phyloP scores from a whole-genome alignment of 1,140 invertebrate species.

The Ephestia elutella region DNA sequence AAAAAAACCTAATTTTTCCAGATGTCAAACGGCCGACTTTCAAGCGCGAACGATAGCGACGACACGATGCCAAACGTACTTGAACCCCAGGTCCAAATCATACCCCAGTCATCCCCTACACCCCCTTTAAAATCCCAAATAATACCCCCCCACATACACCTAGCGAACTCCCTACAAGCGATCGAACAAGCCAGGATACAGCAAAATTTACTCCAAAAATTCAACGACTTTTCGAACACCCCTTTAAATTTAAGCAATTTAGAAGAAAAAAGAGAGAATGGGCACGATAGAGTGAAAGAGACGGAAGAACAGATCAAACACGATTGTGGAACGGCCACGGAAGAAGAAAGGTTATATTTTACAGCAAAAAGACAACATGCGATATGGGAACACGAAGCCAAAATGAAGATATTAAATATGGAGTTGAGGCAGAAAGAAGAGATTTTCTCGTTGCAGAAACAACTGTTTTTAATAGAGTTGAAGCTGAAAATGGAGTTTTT shows the following conservation, averaged over 20 bases:
- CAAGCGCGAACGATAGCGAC: slow-evolving; percentile 67
- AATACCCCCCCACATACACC: slow-evolving; percentile 37
- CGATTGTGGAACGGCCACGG: slow-evolving; percentile 48
- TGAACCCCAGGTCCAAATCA: slow-evolving; percentile 63
- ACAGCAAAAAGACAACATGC: slow-evolving; percentile 68
- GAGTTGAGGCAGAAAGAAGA: slow-evolving; percentile 70
- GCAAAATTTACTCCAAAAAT: slow-evolving; percentile 56
- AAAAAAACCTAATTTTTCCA: slow-evolving; percentile 17
- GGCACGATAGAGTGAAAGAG: slow-evolving; percentile 37
- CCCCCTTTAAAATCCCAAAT: slow-evolving; percentile 32
- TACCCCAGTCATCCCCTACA: slow-evolving; percentile 52
- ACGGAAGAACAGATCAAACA: slow-evolving; percentile 44
- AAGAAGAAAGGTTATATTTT: slow-evolving; percentile 68
- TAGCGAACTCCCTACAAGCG: slow-evolving; percentile 51
- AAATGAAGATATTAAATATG: slow-evolving; percentile 73
- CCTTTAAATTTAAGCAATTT: slow-evolving; percentile 68
- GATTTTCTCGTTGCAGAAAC: slow-evolving; percentile 71
- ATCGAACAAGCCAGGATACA: slow-evolving; percentile 56
- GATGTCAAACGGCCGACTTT: slow-evolving; percentile 66
- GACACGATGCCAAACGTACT: slow-evolving; percentile 64
- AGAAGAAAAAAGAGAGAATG: slow-evolving; percentile 50
- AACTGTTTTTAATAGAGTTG: slow-evolving; percentile 70
- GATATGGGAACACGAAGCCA: slow-evolving; percentile 70
- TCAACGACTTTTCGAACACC: slow-evolving; percentile 64
- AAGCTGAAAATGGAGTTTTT: slow-evolving; percentile 73